These are phyloP conservation scores for Azemiops feae DNA, from an alignment of 2,113 vertebrate genomes.

Conservation along the genomic window DNA sequence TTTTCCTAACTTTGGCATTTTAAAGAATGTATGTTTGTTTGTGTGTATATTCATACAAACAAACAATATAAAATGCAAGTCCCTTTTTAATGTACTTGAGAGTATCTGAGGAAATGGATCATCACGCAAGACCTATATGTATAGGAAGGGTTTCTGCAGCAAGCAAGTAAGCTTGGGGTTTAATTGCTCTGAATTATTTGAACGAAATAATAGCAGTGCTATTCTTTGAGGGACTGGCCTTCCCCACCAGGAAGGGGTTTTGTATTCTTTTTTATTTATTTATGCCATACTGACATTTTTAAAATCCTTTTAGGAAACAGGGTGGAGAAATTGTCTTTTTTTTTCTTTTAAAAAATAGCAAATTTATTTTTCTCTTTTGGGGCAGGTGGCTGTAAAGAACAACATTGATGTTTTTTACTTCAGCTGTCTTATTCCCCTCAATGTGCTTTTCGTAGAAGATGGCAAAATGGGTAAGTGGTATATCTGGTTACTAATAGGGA, in stretches of 20 bases:
- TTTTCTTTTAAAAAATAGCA: neutral
- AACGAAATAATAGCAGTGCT: neutral
- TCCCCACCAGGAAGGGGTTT: neutral
- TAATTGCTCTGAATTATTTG: neutral
- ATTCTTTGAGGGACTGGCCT: neutral
- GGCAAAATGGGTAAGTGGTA: constrained; percentile 95
- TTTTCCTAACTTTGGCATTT: neutral
- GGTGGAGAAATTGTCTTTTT: neutral
- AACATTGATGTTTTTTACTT: constrained; percentile 99
- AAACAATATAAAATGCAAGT: neutral
- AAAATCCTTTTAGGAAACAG: neutral
- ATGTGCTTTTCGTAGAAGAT: constrained; percentile 97
- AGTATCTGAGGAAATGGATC: neutral
- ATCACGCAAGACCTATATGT: neutral
- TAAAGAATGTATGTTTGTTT: neutral
- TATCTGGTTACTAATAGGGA: neutral
- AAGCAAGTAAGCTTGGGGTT: neutral
- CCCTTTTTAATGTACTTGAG: neutral
- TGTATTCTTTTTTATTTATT: neutral
- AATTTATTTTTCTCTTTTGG: neutral
- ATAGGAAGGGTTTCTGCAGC: neutral
- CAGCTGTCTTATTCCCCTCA: constrained; percentile 96
- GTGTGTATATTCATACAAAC: neutral
- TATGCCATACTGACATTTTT: neutral
- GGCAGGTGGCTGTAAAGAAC: constrained; percentile 99